phyloP scores from a whole-genome alignment of 2,113 vertebrate species.

The Toxotes jaculatrix region DNA sequence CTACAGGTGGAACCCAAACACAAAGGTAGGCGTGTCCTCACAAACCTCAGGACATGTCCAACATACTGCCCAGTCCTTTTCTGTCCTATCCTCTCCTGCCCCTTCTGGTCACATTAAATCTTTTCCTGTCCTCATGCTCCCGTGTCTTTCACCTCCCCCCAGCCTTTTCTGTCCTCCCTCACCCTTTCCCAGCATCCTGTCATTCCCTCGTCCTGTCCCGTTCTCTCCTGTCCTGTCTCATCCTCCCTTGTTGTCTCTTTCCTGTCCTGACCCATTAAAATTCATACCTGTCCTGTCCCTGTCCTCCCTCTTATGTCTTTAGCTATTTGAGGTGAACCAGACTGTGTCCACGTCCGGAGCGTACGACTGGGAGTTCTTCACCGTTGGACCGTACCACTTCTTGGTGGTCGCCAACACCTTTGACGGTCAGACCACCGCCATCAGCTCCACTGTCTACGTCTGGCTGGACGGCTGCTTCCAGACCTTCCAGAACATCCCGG shows the following conservation, averaged over 20 bases:
- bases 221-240: fast-evolving
- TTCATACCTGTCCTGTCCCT: not conserved
- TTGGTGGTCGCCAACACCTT: conserved; percentile 94
- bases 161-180: not conserved
- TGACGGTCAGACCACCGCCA: conserved; percentile 89
- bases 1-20: conserved; percentile 92
- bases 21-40: conserved; percentile 77
- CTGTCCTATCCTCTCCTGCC: not conserved
- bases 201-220: not conserved
- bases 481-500: conserved; percentile 92
- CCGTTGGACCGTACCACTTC: conserved; percentile 89
- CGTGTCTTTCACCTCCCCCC: not conserved
- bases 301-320: not conserved
- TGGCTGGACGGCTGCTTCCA: conserved; percentile 89
- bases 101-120: not conserved
- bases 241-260: not conserved
- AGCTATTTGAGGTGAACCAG: conserved; percentile 92
- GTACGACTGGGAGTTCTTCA: conserved; percentile 98
- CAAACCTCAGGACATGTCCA: not conserved
- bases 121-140: not conserved
- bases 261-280: not conserved
- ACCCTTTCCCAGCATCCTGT: too few relatives aligned
- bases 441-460: conserved; percentile 92
- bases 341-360: conserved; percentile 93
- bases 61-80: not conserved